Evolutionary conservation across 2,888 invertebrate species (phyloP).

Genomic region (Tubulanus polymorphus): DNA sequence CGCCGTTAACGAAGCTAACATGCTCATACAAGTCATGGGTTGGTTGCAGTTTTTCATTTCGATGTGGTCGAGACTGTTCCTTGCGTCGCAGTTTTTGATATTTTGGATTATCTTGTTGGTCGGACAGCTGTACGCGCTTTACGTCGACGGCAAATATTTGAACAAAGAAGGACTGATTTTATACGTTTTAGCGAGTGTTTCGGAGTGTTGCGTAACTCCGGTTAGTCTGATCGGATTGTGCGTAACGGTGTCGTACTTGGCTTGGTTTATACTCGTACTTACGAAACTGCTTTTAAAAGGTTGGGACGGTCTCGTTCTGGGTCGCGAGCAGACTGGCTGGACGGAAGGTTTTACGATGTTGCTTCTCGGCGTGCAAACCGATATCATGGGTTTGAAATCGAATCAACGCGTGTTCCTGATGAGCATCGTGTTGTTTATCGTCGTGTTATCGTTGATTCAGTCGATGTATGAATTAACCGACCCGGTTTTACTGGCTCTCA

Average conservation of each 20-base stretch:
- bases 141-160: constrained; percentile 22
- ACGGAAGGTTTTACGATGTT: constrained; percentile 59
- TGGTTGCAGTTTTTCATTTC: constrained; percentile 46
- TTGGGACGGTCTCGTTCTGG: constrained; percentile 28
- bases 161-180: constrained; percentile 51
- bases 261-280: constrained; percentile 51
- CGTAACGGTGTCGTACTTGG: constrained; percentile 56
- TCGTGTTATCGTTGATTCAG: constrained; percentile 59
- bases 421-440: constrained; percentile 58
- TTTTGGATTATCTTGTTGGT: constrained; percentile 57
- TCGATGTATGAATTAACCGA: constrained; percentile 59
- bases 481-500: constrained; percentile 56
- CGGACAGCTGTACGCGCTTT: constrained; percentile 46
- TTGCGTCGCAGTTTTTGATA: constrained; percentile 56
- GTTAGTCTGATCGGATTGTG: constrained; percentile 57
- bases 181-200: constrained; percentile 48
- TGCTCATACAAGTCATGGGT: constrained; percentile 41
- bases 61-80: constrained; percentile 54
- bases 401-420: constrained; percentile 57
- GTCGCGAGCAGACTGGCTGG: constrained; percentile 46
- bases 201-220: constrained; percentile 56
- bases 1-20: constrained; percentile 27
- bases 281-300: constrained; percentile 54
- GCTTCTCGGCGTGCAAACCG: constrained; percentile 58
- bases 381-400: constrained; percentile 55